Percentiles rank a stretch among this genome's conserved stretches.
These are phyloP conservation scores for Drosophila truncata DNA, from an alignment of 1,140 invertebrate genomes.

Conservation along the genomic window DNA sequence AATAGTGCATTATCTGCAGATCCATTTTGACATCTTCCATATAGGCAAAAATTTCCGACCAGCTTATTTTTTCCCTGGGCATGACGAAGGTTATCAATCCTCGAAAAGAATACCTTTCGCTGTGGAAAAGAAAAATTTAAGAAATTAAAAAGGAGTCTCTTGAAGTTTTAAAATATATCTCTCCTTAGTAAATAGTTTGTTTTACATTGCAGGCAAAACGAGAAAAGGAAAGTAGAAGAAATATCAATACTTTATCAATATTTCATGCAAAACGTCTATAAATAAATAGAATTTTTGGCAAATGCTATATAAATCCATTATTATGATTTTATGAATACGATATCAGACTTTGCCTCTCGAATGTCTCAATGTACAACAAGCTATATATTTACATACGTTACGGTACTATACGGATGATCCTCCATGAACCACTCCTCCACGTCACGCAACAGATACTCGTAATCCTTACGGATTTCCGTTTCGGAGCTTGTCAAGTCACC, in stretches of 20 bases:
- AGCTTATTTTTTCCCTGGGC: conserved; percentile 36
- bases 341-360: too few relatives aligned
- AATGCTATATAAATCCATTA: too few relatives aligned
- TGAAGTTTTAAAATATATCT: too few relatives aligned
- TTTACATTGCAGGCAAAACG: background rate
- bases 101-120: conserved; percentile 23
- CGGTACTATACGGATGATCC: conserved; percentile 34
- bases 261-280: too few relatives aligned
- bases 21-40: conserved; percentile 23
- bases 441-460: background rate
- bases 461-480: background rate
- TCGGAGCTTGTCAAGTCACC: background rate
- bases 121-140: background rate
- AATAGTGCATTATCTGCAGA: conserved; percentile 55
- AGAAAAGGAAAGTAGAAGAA: too few relatives aligned
- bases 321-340: too few relatives aligned
- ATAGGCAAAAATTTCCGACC: conserved; percentile 47
- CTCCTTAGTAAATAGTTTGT: background rate
- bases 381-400: conserved; percentile 34
- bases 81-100: conserved; percentile 48
- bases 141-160: background rate
- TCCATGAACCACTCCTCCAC: conserved; percentile 13
- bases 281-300: too few relatives aligned
- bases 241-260: too few relatives aligned
- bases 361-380: too few relatives aligned